phyloP scores from a whole-genome alignment of 2,797 vertebrate genomes.

The Malacoctenus gilli region DNA sequence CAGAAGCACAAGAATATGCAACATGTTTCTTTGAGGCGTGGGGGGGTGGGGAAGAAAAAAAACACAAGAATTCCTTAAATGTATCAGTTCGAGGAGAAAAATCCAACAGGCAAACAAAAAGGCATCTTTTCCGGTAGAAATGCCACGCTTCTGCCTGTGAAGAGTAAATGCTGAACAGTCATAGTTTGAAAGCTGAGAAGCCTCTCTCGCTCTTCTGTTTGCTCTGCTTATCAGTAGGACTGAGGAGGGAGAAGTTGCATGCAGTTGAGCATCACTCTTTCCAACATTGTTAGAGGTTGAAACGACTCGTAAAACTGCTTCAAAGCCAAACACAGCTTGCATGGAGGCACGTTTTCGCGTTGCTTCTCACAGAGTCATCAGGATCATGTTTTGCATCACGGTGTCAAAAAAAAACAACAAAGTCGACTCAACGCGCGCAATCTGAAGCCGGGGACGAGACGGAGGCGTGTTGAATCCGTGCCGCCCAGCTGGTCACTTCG shows the following conservation, averaged over 20 bases:
- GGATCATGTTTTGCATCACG: constrained; percentile 6
- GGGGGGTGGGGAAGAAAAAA: too few species aligned
- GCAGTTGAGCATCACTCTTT: constrained; percentile 33
- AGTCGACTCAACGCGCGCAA: too few species aligned
- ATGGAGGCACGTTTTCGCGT: constrained; percentile 2
- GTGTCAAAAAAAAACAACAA: too few species aligned
- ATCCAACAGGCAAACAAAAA: constrained; percentile 19
- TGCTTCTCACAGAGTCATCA: background rate
- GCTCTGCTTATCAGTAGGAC: constrained; percentile 23
- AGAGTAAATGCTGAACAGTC: constrained; percentile 7
- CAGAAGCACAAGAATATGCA: constrained; percentile 74
- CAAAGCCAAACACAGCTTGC: background rate
- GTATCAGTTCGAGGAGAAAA: constrained; percentile 29
- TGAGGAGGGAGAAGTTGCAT: constrained; percentile 42
- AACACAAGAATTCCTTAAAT: constrained; percentile 46
- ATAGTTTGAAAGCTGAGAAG: background rate
- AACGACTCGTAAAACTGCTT: background rate
- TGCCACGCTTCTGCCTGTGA: constrained; percentile 11
- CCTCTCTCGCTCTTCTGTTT: constrained; percentile 6
- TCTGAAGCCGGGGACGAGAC: too few species aligned
- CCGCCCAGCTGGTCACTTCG: constrained; percentile 16
- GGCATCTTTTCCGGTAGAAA: constrained; percentile 8
- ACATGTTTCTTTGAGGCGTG: constrained; percentile 78
- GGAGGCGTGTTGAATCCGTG: constrained; percentile 13
- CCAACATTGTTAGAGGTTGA: constrained; percentile 37